A percentile compares a stretch with the other conserved stretches of the same genome.
These are phyloP conservation scores for Actinostola sp. DNA, from an alignment of 92 coral and sea anemone genomes.

Conservation along the genomic window DNA sequence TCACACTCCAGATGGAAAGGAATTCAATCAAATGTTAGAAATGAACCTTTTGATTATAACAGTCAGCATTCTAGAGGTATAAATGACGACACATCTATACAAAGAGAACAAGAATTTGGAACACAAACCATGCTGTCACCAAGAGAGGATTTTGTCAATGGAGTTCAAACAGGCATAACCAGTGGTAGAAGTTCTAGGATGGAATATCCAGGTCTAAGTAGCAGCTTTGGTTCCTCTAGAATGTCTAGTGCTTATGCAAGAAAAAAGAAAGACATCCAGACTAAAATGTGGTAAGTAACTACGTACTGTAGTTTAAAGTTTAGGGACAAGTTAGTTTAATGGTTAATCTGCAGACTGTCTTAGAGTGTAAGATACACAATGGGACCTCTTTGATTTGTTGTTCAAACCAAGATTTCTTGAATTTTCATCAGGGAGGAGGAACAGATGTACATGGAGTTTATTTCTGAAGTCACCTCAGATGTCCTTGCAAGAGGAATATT, in stretches of 20 bases:
- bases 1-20: constrained; percentile 38
- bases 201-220: constrained; percentile 14
- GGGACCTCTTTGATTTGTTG: neutral
- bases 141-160: constrained; percentile 4
- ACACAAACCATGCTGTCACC: constrained; percentile 21
- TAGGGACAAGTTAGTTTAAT: too few relatives aligned
- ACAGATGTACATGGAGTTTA: constrained; percentile 74
- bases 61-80: constrained; percentile 3
- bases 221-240: constrained; percentile 26
- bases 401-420: neutral
- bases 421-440: constrained; percentile 73
- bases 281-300: constrained; percentile 52
- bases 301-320: too few relatives aligned
- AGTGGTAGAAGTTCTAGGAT: constrained; percentile 12
- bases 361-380: too few relatives aligned
- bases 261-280: constrained; percentile 37
- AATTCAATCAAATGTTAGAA: constrained; percentile 11
- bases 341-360: too few relatives aligned
- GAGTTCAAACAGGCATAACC: neutral
- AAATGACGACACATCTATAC: neutral
- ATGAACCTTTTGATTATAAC: neutral
- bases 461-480: constrained; percentile 88
- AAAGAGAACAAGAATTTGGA: neutral
- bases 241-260: constrained; percentile 38
- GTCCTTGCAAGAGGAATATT: constrained; percentile 81